Base-by-base conservation (phyloP, 2,113 vertebrate genomes). In the Pantherophis guttatus region DNA sequence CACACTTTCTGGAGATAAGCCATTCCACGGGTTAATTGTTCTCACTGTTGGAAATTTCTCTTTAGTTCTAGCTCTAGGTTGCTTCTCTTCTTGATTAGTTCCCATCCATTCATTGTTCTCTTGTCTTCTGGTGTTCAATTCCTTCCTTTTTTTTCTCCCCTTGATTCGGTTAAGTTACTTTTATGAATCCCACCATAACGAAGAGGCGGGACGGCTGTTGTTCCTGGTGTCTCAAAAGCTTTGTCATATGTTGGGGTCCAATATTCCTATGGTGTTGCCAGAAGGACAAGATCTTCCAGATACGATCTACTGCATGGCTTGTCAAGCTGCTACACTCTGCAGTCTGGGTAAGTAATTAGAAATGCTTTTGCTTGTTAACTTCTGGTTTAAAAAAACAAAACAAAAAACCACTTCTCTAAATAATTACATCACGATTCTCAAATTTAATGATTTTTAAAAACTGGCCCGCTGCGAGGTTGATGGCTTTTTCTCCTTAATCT, bases 241-340 rank as follows among this genome's bases (percentile, higher is more conserved):
- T 52, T 99, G 98, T 94, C 98, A 98, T 48, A 98, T 99, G 98
- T 93, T 99, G 97, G 98, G 98, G 95, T 97, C 97, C 29, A 98
- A 99, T 1, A 94, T 97, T n/a, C 98, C 98, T 12, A 97, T 99
- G 98, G 96, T 98, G 70, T 93, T 96, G 15, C 98, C 98, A 3
- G 91, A 96, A 4, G 98, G 96, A 44, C 94, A 98, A 9, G 98
- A 98, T 87, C 97, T 99, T 1, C 98, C 99, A 50, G 97, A 97
- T 1, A 97, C 98, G 92, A 98, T 99, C 92, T 97, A 99, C 26
- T 90, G 97, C 50, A 96, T 99, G 90, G 98, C 99, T 3, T 98
- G 98, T 96, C 98, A 98, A 70, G 99, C 99, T 90, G 97, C 98
- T 92, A 98, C 98, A 8, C 91, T 99, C 89, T 99, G 99, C 95